phyloP scores from a whole-genome alignment of 2,888 invertebrate genomes.

The Drepana falcataria region DNA sequence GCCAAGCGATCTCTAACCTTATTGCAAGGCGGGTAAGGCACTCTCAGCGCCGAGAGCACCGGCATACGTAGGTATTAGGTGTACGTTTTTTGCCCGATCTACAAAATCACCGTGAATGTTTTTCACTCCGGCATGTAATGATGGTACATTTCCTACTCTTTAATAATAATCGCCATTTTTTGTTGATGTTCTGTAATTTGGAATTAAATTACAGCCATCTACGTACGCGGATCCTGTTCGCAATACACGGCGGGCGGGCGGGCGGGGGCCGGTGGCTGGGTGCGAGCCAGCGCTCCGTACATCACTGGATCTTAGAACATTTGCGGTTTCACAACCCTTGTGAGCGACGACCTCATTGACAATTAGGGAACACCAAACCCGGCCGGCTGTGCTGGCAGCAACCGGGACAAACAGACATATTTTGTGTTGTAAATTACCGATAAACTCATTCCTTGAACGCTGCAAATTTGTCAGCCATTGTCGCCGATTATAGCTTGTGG shows the following conservation, averaged over 20 bases:
- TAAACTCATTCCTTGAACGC: too few relatives aligned
- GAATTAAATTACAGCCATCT: neutral
- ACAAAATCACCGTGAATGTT: constrained; percentile 28
- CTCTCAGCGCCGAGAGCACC: neutral
- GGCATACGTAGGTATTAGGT: neutral
- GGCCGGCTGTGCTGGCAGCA: too few relatives aligned
- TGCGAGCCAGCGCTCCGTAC: too few relatives aligned
- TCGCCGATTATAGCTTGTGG: neutral
- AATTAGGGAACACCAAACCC: too few relatives aligned
- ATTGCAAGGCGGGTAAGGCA: constrained; percentile 2
- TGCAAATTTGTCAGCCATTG: too few relatives aligned
- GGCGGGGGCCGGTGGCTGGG: too few relatives aligned
- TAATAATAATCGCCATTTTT: constrained; percentile 25
- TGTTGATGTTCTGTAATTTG: constrained; percentile 19
- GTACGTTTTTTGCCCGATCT: constrained; percentile 16
- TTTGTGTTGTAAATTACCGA: too few relatives aligned
- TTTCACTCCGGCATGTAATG: constrained; percentile 27
- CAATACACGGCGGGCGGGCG: too few relatives aligned
- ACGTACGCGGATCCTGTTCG: neutral
- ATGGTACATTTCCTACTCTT: constrained; percentile 25
- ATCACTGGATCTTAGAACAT: too few relatives aligned
- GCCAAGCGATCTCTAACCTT: constrained; percentile 11
- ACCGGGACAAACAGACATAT: too few relatives aligned
- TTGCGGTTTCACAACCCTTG: too few relatives aligned
- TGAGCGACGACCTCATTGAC: too few relatives aligned